A percentile compares a stretch with the other conserved stretches of the same genome.
Evolutionary conservation across 2,888 invertebrate species (phyloP).

Genomic region (Temnothorax ravouxi): DNA sequence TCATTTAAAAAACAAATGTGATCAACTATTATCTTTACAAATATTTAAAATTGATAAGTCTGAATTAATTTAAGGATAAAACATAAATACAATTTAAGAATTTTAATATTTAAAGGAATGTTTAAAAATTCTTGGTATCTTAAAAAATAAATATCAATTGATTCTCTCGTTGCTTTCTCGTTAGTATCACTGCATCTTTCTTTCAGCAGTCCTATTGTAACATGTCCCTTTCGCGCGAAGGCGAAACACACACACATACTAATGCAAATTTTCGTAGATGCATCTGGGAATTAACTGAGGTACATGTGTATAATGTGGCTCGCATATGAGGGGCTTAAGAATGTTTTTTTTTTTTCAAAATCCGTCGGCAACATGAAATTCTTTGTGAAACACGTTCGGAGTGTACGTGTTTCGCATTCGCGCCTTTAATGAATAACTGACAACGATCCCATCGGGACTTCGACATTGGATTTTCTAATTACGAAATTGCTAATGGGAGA

Average conservation of each 20-base stretch:
- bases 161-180: conserved; percentile 5
- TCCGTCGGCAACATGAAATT: conserved; percentile 25
- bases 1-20: not conserved
- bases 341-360: conserved; percentile 61
- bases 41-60: not conserved
- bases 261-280: conserved; percentile 47
- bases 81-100: conserved; percentile 2
- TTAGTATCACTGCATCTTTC: not conserved
- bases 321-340: not conserved
- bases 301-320: conserved; percentile 47
- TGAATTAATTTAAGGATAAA: not conserved
- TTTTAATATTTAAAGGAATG: conserved; percentile 1
- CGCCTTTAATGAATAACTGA: conserved; percentile 75
- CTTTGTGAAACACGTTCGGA: conserved; percentile 49
- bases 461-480: conserved; percentile 80
- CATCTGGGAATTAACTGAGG: conserved; percentile 69
- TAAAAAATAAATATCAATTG: not conserved
- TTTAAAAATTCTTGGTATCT: not conserved
- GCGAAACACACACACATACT: not conserved
- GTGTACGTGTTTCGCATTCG: conserved; percentile 67
- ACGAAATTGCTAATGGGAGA: conserved; percentile 83
- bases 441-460: conserved; percentile 66
- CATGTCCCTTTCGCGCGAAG: not conserved
- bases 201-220: not conserved
- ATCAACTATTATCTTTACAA: conserved; percentile 2